These are phyloP conservation scores for Anguilla megastoma DNA, from an alignment of 2,797 vertebrate species.

Conservation along the genomic window DNA sequence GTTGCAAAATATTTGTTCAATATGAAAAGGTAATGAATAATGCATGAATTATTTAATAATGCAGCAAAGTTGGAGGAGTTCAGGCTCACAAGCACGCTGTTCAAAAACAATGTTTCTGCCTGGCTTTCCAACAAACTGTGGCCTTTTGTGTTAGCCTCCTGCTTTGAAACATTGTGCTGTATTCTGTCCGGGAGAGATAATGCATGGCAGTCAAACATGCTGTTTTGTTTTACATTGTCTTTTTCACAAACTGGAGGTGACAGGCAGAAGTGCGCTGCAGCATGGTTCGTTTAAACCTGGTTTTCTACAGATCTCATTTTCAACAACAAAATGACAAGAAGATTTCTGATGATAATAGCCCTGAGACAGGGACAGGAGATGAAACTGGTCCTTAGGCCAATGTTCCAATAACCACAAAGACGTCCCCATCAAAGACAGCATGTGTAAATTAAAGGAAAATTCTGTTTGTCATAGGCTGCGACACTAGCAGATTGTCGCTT, in stretches of 20 bases:
- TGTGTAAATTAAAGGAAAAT: constrained; percentile 52
- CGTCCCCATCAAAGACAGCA: constrained; percentile 35
- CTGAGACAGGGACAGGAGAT: not conserved
- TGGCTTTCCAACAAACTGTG: constrained; percentile 56
- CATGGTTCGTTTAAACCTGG: constrained; percentile 42
- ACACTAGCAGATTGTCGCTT: constrained; percentile 58
- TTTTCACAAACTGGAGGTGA: not conserved
- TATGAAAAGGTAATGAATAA: constrained; percentile 78
- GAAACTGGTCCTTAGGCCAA: constrained; percentile 24
- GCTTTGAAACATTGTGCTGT: constrained; percentile 12
- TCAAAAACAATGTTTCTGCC: constrained; percentile 63
- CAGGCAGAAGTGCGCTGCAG: not conserved
- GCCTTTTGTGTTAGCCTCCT: constrained; percentile 50
- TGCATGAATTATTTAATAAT: constrained; percentile 87
- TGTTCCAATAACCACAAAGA: constrained; percentile 31
- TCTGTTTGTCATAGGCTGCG: constrained; percentile 49
- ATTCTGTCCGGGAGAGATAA: constrained; percentile 22
- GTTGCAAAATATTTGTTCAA: constrained; percentile 81
- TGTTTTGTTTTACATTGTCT: not conserved
- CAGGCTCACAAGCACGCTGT: constrained; percentile 68
- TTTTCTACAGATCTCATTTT: not conserved
- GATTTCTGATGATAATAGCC: not conserved
- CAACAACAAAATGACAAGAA: not conserved
- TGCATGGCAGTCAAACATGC: constrained; percentile 16
- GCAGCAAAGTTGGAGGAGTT: constrained; percentile 75